Conservation (phyloP, 2,113 vertebrate genomes). For the Melanocharis versteri region DNA sequence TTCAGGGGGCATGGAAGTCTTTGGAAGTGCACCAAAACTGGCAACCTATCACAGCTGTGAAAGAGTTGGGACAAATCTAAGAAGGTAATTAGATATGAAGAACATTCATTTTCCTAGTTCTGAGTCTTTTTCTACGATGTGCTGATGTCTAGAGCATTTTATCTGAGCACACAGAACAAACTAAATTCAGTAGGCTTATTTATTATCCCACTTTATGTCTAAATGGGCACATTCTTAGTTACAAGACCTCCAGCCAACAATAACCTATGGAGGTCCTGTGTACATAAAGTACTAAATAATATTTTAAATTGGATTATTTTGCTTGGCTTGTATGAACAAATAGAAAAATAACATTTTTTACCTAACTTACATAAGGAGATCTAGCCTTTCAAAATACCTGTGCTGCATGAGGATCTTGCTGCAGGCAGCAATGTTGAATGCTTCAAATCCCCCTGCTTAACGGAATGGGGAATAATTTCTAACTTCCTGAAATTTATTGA, state of each 20-base stretch:
- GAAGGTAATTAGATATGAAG: background rate
- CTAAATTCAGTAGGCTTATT: background rate
- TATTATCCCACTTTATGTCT: background rate
- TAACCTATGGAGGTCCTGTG: background rate
- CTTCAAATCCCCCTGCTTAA: background rate
- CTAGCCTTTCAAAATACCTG: background rate
- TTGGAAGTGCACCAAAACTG: background rate
- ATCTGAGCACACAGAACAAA: background rate
- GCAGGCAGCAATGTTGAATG: background rate
- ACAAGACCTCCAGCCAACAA: background rate
- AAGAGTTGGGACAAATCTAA: background rate
- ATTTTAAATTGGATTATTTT: background rate
- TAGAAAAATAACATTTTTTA: background rate
- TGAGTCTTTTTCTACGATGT: background rate
- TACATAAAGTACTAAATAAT: background rate
- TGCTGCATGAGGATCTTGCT: background rate
- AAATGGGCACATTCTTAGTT: background rate
- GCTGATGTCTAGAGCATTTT: background rate
- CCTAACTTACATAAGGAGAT: background rate
- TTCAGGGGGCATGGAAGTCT: background rate
- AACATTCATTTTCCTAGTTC: background rate
- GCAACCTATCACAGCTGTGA: background rate
- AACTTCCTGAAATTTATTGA: background rate
- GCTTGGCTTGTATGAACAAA: background rate
- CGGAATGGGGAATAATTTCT: background rate